Percentiles rank a stretch among this genome's conserved stretches.
Conservation (phyloP, 2,888 invertebrate genomes). For the Thereva unica region DNA sequence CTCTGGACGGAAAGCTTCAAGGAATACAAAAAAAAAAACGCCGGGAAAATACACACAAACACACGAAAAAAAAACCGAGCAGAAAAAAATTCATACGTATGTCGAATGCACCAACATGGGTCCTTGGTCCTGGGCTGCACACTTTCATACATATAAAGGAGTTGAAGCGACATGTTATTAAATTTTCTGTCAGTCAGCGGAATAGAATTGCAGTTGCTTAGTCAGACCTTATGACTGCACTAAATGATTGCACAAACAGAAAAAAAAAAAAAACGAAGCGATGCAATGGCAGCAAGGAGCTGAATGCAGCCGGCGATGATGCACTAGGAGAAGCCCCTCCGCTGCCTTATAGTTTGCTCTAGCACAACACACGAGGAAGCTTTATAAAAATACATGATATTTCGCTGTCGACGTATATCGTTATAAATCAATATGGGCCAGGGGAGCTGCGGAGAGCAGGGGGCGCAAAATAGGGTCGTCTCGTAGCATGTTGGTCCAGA, state of each 20-base stretch:
- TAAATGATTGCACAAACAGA: conserved; percentile 21
- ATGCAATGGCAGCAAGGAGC: not conserved
- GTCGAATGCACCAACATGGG: conserved; percentile 21
- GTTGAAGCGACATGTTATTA: conserved; percentile 32
- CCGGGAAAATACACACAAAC: not conserved
- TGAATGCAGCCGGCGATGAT: too few relatives aligned
- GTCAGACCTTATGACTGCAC: conserved; percentile 30
- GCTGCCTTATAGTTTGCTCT: too few relatives aligned
- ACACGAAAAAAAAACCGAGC: not conserved
- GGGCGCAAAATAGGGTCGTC: too few relatives aligned
- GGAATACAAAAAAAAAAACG: not conserved
- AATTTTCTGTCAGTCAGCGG: conserved; percentile 36
- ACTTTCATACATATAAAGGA: not conserved
- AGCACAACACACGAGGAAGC: too few relatives aligned
- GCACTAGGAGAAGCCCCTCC: too few relatives aligned
- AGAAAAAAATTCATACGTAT: conserved; percentile 6
- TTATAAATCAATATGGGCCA: too few relatives aligned
- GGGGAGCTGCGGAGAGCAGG: too few relatives aligned
- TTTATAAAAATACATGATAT: too few relatives aligned
- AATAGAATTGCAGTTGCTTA: conserved; percentile 13
- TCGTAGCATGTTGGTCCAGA: too few relatives aligned
- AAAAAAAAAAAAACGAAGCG: conserved; percentile 8
- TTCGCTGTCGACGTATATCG: too few relatives aligned
- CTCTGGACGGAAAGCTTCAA: not conserved
- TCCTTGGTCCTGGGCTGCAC: not conserved